Conservation (phyloP, 2,797 vertebrate species). For the Microctenopoma stevenorrisi region DNA sequence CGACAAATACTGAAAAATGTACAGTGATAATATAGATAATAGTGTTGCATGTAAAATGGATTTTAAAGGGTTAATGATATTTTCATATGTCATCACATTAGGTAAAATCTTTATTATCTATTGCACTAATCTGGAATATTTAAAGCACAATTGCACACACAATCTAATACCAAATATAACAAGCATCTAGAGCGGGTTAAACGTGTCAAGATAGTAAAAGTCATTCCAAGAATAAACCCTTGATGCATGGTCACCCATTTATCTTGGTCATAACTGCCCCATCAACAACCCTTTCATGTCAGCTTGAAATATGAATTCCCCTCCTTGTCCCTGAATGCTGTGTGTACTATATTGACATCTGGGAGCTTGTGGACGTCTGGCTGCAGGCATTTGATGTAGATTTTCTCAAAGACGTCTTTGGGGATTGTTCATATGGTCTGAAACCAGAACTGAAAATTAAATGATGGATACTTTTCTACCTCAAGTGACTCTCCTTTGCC, state of each 20-base stretch:
- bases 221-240: conserved; percentile 44
- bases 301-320: conserved; percentile 77
- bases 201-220: conserved; percentile 27
- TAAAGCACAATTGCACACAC: background rate
- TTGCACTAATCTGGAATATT: background rate
- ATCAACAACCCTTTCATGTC: conserved; percentile 69
- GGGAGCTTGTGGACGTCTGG: conserved; percentile 56
- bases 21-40: background rate
- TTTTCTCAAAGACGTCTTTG: conserved; percentile 61
- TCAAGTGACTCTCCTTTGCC: conserved; percentile 58
- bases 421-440: conserved; percentile 58
- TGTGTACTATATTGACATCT: conserved; percentile 66
- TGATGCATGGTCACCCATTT: conserved; percentile 69
- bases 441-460: conserved; percentile 57
- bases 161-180: background rate
- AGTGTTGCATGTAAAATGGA: too few relatives aligned
- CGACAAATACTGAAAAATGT: conserved; percentile 14
- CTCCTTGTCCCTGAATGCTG: conserved; percentile 69
- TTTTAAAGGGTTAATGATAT: background rate
- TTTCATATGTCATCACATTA: background rate
- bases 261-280: conserved; percentile 73
- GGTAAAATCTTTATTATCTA: too few relatives aligned
- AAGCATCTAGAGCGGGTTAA: background rate
- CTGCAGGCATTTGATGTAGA: conserved; percentile 67
- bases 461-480: conserved; percentile 66